Conservation (phyloP, 1,140 invertebrate species). For the Epicauta chinensis region DNA sequence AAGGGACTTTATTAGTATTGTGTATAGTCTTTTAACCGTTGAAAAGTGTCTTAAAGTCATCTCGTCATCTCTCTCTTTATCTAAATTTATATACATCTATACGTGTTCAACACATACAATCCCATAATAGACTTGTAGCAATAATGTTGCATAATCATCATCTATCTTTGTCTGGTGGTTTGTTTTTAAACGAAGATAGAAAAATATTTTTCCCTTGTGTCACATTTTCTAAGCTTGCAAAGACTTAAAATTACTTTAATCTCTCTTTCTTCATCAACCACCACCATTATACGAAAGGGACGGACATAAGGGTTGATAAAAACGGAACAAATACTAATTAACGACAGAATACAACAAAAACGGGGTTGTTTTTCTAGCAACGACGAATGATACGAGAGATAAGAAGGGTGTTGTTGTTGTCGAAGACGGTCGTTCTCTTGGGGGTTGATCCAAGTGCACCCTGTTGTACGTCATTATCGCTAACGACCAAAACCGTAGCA, state of each 20-base stretch:
- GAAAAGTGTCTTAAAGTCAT: not conserved
- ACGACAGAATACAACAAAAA: too few species aligned
- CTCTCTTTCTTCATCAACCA: not conserved
- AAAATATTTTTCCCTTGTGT: conserved; percentile 31
- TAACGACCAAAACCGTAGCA: conserved; percentile 38
- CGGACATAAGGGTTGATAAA: too few species aligned
- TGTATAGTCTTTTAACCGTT: not conserved
- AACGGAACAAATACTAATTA: too few species aligned
- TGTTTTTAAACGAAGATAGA: not conserved
- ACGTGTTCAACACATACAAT: not conserved
- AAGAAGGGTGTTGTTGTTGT: too few species aligned
- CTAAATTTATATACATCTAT: not conserved
- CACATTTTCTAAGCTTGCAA: conserved; percentile 23
- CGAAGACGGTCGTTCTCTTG: not conserved
- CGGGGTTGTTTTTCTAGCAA: not conserved
- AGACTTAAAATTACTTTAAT: conserved; percentile 27
- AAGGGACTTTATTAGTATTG: conserved; percentile 35
- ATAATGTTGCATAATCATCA: too few species aligned
- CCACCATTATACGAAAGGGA: too few species aligned
- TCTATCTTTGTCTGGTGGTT: not conserved
- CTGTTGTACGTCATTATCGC: conserved; percentile 28
- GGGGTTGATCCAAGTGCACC: conserved; percentile 12
- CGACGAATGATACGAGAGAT: not conserved
- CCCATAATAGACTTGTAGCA: not conserved
- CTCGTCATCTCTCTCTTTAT: not conserved